Evolutionary conservation across 2,113 vertebrate species (phyloP), one percentile per base, ranked within the genome.

Genomic region (Megaptera novaeangliae): DNA sequence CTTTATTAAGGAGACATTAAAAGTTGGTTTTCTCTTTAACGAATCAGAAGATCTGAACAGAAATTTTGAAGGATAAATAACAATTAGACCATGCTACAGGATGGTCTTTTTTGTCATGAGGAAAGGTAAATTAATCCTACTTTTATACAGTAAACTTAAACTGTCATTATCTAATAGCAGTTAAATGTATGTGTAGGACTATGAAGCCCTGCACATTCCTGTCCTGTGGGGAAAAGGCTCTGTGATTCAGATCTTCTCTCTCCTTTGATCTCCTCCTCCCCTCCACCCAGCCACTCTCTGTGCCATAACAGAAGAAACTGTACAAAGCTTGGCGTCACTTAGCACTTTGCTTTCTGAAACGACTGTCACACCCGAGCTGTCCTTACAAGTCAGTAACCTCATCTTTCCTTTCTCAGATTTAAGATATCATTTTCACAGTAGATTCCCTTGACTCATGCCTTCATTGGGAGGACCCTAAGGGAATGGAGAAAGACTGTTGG

Each of bases 1-100:
- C 5, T 78, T 91, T 94, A 31, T 61, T 97, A 86, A 63, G 85
- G 49, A 93, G 64, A 49, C n/a, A 78, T n/a, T 94, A 31, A 92
- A 85, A 80, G 17, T 61, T 52, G 7, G 8, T 93, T 89, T 95
- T 81, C n/a, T 71, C 17, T 69, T 78, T 44, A 88, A 66, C 74
- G 21, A 89, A 74, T 87, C 41, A 81, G 29, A 46, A 55, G 59
- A 93, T 68, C 92, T 69, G 55, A 57, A 85, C 49, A 68, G 11
- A 25, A 69, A 52, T 8, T 77, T 72, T 71, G 31, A 86, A 86
- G 68, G 11, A 4, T 82, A 46, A 84, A 14, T 59, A 75, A 74
- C 57, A 78, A 8, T 34, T 77, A n/a, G 66, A 61, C 59, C 44
- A 41, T 41, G 29, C 27, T 77, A 15, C 41, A 84, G 5, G 6